A percentile compares a stretch with the other conserved stretches of the same genome.
phyloP scores from a whole-genome alignment of 53 echinoderm and acorn worm species.

The Crossaster papposus region DNA sequence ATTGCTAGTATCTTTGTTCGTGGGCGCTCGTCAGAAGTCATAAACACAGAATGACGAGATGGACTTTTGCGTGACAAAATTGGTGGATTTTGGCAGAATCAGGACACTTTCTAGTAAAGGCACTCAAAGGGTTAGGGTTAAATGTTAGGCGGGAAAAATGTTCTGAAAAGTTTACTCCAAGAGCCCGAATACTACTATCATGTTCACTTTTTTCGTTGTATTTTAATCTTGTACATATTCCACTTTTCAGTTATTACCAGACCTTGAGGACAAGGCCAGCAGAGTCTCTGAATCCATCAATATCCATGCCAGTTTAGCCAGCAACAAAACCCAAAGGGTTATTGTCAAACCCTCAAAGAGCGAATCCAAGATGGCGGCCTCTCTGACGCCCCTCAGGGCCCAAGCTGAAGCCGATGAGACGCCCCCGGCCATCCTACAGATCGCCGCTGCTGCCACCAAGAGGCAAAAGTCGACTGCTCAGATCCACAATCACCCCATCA shows the following conservation, averaged over 20 bases:
- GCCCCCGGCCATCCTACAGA: conserved; percentile 7
- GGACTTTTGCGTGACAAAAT: too few species aligned
- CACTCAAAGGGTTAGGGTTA: too few species aligned
- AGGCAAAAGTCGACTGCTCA: conserved; percentile 38
- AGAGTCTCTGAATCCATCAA: conserved; percentile 61
- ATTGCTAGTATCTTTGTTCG: too few species aligned
- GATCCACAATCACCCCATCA: conserved; percentile 44
- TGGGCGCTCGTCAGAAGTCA: too few species aligned
- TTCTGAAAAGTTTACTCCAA: too few species aligned
- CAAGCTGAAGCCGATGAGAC: conserved; percentile 61
- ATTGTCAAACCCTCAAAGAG: conserved; percentile 61
- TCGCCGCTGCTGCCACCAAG: conserved; percentile 18
- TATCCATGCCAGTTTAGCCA: conserved; percentile 55
- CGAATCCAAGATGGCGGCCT: conserved; percentile 75
- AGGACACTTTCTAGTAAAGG: too few species aligned
- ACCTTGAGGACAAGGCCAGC: conserved; percentile 63
- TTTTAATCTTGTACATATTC: background rate
- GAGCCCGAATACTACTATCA: background rate
- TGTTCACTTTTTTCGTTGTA: background rate
- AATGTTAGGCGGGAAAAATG: too few species aligned
- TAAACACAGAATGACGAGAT: too few species aligned
- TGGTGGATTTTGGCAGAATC: too few species aligned
- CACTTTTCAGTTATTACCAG: conserved; percentile 56
- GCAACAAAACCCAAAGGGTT: conserved; percentile 60
- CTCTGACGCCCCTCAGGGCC: conserved; percentile 65